These are phyloP conservation scores for Tortricodes alternella DNA, from an alignment of 2,888 invertebrate genomes.

Conservation along the genomic window DNA sequence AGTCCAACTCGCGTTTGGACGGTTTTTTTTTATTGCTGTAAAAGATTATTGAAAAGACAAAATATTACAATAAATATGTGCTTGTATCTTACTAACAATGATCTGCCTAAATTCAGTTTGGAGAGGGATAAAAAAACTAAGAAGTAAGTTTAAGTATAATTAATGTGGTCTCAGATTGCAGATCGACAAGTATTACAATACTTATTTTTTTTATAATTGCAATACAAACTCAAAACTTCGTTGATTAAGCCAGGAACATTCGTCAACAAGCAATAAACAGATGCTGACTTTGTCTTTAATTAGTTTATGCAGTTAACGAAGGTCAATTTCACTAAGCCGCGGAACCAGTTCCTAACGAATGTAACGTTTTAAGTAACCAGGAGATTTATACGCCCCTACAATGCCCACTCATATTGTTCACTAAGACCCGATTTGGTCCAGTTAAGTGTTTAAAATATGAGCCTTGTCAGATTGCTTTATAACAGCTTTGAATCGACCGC, in stretches of 20 bases:
- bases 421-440: constrained; percentile 44
- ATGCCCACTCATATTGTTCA: constrained; percentile 58
- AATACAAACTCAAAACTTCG: neutral
- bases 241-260: neutral
- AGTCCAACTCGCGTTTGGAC: no score
- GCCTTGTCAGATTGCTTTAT: constrained; percentile 51
- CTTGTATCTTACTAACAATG: no score
- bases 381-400: constrained; percentile 56
- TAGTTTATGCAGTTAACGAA: constrained; percentile 25
- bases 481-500: constrained; percentile 39
- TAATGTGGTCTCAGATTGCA: no score
- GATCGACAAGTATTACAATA: neutral
- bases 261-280: neutral
- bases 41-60: no score
- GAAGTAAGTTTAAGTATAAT: no score
- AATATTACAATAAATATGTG: no score
- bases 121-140: no score
- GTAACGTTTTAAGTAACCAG: constrained; percentile 51
- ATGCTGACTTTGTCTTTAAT: constrained; percentile 15
- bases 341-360: constrained; percentile 35
- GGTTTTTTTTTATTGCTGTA: no score
- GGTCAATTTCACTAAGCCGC: constrained; percentile 32
- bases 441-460: constrained; percentile 65
- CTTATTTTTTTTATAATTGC: neutral
- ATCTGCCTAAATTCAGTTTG: no score